phyloP scores from a whole-genome alignment of 2,113 vertebrate species.

The Fregetta grallaria region DNA sequence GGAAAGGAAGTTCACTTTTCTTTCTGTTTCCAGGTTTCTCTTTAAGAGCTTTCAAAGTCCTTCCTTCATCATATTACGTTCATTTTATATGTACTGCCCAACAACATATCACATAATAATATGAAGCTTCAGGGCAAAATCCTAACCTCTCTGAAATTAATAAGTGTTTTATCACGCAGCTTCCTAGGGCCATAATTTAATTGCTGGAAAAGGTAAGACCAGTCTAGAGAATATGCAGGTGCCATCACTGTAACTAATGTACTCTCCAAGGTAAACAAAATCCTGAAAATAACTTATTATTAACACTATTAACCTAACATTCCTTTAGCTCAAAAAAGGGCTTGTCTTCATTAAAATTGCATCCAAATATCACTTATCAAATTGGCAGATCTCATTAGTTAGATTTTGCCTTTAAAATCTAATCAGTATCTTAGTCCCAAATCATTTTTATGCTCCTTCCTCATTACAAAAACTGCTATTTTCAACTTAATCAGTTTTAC shows the following conservation, averaged over 20 bases:
- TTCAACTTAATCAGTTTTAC: slow-evolving; percentile 35
- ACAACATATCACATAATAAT: neutral
- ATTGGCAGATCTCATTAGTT: slow-evolving; percentile 44
- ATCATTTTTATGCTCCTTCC: slow-evolving; percentile 25
- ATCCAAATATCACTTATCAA: slow-evolving; percentile 8
- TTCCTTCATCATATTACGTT: neutral
- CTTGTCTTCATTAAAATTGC: slow-evolving; percentile 18
- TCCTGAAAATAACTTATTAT: neutral
- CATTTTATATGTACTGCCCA: neutral
- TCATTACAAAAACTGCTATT: slow-evolving; percentile 35
- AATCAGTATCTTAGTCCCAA: slow-evolving; percentile 23
- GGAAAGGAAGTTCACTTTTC: neutral
- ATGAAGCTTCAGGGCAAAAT: neutral
- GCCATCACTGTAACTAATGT: neutral
- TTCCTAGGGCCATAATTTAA: neutral
- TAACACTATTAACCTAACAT: neutral
- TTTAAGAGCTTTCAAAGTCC: neutral
- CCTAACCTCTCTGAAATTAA: neutral
- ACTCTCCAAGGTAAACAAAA: slow-evolving; percentile 19
- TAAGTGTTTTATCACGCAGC: neutral
- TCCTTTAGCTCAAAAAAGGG: neutral
- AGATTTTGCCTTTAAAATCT: slow-evolving; percentile 13
- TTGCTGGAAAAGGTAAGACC: neutral
- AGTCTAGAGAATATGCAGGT: neutral
- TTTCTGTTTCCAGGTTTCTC: neutral